Evolutionary conservation across 1,140 invertebrate genomes (phyloP).

Genomic region (Riptortus pedestris): DNA sequence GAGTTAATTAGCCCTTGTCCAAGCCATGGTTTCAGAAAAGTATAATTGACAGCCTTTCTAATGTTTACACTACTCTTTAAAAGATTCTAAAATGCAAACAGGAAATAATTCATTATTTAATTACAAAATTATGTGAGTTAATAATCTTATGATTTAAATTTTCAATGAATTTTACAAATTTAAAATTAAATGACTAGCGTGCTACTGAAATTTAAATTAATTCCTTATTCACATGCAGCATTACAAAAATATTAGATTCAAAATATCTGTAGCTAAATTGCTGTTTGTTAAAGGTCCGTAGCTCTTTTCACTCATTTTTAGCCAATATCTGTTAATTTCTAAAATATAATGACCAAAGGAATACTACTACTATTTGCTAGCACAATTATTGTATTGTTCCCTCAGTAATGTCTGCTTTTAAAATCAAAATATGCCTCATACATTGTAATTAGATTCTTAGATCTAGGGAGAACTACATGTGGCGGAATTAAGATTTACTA

Average conservation of each 20-base stretch:
- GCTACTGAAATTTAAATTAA: background rate
- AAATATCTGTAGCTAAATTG: too few relatives aligned
- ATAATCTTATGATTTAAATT: background rate
- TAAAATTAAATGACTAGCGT: background rate
- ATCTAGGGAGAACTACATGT: too few relatives aligned
- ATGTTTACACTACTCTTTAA: background rate
- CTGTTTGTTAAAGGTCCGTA: background rate
- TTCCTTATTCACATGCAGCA: background rate
- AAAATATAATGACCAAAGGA: too few relatives aligned
- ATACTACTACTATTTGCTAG: too few relatives aligned
- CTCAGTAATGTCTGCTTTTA: too few relatives aligned
- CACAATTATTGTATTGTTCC: too few relatives aligned
- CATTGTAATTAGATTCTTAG: too few relatives aligned
- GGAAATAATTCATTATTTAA: background rate
- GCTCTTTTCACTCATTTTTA: too few relatives aligned
- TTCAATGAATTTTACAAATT: background rate
- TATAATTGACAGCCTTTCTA: background rate
- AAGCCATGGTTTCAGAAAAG: background rate
- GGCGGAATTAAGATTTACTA: too few relatives aligned
- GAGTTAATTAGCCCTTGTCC: slow-evolving; percentile 7
- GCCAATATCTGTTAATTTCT: too few relatives aligned
- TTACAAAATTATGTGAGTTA: background rate
- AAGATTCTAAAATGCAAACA: background rate
- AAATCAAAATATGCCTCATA: too few relatives aligned
- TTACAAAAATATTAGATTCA: background rate